phyloP scores from a whole-genome alignment of 2,888 invertebrate genomes.

The Steinernema carpocapsae region DNA sequence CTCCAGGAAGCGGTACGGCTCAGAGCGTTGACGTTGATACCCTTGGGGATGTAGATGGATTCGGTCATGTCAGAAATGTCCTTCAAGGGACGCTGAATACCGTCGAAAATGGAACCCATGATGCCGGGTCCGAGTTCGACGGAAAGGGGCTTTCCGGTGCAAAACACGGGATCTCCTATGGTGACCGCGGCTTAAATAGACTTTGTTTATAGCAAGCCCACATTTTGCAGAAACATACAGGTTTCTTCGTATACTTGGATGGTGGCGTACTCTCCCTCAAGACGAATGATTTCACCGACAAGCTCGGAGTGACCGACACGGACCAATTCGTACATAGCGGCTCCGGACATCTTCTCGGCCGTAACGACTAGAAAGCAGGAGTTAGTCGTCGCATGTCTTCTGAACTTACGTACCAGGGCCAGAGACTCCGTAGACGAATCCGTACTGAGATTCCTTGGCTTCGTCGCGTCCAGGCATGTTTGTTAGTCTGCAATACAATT shows the following conservation, averaged over 20 bases:
- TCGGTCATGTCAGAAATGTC: constrained; percentile 89
- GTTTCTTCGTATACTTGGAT: constrained; percentile 84
- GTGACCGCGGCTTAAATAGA: constrained; percentile 97
- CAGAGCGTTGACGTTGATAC: constrained; percentile 87
- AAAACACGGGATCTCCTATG: constrained; percentile 94
- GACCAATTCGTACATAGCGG: constrained; percentile 99
- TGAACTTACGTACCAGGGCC: constrained; percentile 83
- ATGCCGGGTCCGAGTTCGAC: constrained; percentile 98
- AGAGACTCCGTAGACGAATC: constrained; percentile 94
- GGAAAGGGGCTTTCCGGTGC: constrained; percentile 95
- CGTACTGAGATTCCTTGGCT: constrained; percentile 81
- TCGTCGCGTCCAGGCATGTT: constrained; percentile 12
- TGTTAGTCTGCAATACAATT: too few relatives aligned
- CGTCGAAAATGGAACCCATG: constrained; percentile 97
- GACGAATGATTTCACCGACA: constrained; percentile 96
- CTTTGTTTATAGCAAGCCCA: constrained; percentile 72
- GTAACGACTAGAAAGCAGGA: constrained; percentile 81
- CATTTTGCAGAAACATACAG: constrained; percentile 73
- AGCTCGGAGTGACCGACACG: constrained; percentile 94
- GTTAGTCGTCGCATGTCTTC: constrained; percentile 44
- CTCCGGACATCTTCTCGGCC: constrained; percentile 95
- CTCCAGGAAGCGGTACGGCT: constrained; percentile 85
- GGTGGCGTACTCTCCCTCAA: constrained; percentile 98
- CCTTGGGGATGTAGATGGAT: constrained; percentile 98
- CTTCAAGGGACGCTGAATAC: constrained; percentile 90